phyloP scores from a whole-genome alignment of 2,888 invertebrate genomes.

The Penaeus monodon region DNA sequence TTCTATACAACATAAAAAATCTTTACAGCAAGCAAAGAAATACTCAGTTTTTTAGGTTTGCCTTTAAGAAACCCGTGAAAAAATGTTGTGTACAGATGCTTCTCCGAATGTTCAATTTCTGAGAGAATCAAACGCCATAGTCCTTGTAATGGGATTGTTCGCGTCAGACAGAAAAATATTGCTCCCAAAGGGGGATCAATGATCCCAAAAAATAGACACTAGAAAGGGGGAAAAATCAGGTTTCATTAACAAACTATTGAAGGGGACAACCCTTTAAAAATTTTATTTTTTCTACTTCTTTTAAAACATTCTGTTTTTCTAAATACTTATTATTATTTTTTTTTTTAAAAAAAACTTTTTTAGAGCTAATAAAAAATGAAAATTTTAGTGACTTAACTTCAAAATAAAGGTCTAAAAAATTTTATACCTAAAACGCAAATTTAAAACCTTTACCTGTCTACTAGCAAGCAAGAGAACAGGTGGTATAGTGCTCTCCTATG shows the following conservation, averaged over 20 bases:
- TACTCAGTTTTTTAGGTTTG: slow-evolving; percentile 71
- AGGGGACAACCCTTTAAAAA: no score
- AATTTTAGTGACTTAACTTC: no score
- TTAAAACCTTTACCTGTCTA: slow-evolving; percentile 69
- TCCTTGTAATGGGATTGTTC: slow-evolving; percentile 70
- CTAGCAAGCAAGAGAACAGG: slow-evolving; percentile 72
- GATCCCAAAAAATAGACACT: slow-evolving; percentile 73
- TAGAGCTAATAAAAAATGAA: no score
- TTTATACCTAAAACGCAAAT: no score
- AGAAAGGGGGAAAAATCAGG: slow-evolving; percentile 62
- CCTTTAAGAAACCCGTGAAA: slow-evolving; percentile 76
- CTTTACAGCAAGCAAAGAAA: no score
- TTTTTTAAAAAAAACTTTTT: no score
- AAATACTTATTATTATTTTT: no score
- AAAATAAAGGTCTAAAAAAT: no score
- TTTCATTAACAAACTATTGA: no score
- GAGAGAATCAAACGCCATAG: slow-evolving; percentile 73
- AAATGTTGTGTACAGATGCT: slow-evolving; percentile 80
- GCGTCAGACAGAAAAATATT: slow-evolving; percentile 74
- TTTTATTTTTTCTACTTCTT: no score
- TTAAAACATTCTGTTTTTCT: no score
- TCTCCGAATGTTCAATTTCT: slow-evolving; percentile 76
- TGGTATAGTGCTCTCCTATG: slow-evolving; percentile 73
- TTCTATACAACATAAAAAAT: no score
- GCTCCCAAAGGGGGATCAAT: slow-evolving; percentile 71